phyloP scores from a whole-genome alignment of 92 coral and sea anemone species.

The Zoanthus gigantus region DNA sequence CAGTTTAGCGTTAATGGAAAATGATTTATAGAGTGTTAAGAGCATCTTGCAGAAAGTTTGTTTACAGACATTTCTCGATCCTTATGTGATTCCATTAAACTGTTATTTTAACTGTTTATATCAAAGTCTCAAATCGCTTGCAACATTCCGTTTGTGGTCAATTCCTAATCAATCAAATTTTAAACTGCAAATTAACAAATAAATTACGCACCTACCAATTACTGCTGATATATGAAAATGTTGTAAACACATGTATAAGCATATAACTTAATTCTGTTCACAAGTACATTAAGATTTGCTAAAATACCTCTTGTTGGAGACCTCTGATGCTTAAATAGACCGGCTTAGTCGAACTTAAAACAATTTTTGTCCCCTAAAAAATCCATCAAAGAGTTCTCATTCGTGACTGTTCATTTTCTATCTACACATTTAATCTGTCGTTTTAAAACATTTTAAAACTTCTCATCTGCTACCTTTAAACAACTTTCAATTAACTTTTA shows the following conservation, averaged over 20 bases:
- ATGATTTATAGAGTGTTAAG: background rate
- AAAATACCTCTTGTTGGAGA: background rate
- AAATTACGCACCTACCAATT: background rate
- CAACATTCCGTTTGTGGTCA: background rate
- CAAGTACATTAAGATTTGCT: background rate
- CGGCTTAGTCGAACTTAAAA: background rate
- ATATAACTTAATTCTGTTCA: background rate
- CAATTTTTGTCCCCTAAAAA: background rate
- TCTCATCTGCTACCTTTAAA: background rate
- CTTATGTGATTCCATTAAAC: background rate
- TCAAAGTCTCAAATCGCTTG: background rate
- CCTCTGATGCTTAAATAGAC: background rate
- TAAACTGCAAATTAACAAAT: too few relatives aligned
- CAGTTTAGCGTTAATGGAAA: too few relatives aligned
- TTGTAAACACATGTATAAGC: too few relatives aligned
- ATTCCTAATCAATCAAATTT: too few relatives aligned
- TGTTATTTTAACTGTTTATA: background rate
- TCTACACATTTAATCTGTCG: background rate
- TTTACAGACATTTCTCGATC: background rate
- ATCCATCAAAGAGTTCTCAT: slow-evolving; percentile 12
- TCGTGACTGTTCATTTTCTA: background rate
- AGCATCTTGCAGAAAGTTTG: background rate
- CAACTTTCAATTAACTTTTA: background rate
- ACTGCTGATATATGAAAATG: background rate
- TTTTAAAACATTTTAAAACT: slow-evolving; percentile 7